phyloP scores from a whole-genome alignment of 2,888 invertebrate species.

The Parnassius mnemosyne region DNA sequence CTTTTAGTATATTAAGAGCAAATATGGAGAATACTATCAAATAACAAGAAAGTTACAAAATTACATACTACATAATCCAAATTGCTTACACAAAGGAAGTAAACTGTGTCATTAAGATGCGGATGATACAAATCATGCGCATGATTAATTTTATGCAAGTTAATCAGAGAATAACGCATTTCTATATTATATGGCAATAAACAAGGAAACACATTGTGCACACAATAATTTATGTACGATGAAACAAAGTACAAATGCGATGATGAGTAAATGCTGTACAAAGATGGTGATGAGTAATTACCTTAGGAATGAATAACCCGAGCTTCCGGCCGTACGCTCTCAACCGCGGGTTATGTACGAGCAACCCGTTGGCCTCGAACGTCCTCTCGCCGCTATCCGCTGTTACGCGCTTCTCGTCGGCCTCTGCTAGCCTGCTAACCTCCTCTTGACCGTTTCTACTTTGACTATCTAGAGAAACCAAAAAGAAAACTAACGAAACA shows the following conservation, averaged over 20 bases:
- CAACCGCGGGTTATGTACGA: conserved; percentile 61
- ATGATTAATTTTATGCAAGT: no score
- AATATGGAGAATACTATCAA: no score
- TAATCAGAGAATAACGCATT: no score
- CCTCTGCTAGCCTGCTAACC: conserved; percentile 33
- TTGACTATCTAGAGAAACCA: conserved; percentile 47
- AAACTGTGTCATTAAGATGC: no score
- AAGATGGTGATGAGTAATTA: conserved; percentile 32
- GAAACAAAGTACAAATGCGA: conserved; percentile 4
- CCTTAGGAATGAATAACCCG: conserved; percentile 75
- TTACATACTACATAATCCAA: no score
- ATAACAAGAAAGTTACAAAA: no score
- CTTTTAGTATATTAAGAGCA: no score
- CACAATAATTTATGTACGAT: neutral
- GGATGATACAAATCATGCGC: no score
- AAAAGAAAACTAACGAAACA: conserved; percentile 22
- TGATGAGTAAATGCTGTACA: conserved; percentile 14
- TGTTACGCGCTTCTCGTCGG: conserved; percentile 33
- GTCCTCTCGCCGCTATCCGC: conserved; percentile 36
- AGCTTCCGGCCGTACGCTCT: conserved; percentile 71
- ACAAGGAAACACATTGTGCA: neutral
- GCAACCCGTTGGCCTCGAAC: conserved; percentile 50
- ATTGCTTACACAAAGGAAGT: no score
- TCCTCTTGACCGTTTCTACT: conserved; percentile 46
- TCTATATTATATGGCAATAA: no score